A percentile compares a stretch with the other conserved stretches of the same genome.
These are phyloP conservation scores for Celastrina argiolus DNA, from an alignment of 2,888 invertebrate species.

Conservation along the genomic window DNA sequence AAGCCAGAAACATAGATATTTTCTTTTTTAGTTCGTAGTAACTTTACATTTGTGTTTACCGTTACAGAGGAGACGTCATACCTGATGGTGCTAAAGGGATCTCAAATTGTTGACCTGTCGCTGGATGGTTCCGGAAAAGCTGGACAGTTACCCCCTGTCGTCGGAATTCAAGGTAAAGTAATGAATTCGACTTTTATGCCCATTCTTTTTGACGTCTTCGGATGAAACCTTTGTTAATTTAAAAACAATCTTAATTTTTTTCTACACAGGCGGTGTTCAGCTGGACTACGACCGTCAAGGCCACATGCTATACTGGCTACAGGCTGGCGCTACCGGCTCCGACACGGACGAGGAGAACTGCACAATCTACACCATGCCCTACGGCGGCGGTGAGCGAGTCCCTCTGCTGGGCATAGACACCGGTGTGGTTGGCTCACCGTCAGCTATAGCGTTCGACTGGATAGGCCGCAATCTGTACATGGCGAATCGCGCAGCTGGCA, in stretches of 20 bases:
- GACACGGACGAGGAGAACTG: slow-evolving; percentile 89
- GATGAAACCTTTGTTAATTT: too few species aligned
- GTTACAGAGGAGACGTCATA: slow-evolving; percentile 88
- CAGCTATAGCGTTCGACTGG: slow-evolving; percentile 97
- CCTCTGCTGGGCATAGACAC: slow-evolving; percentile 88
- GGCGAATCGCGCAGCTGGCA: slow-evolving; percentile 92
- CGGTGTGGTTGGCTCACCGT: slow-evolving; percentile 94
- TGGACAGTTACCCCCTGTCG: slow-evolving; percentile 90
- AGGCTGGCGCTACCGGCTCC: slow-evolving; percentile 71
- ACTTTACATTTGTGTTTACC: neutral
- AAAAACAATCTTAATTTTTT: too few species aligned
- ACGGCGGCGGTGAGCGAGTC: slow-evolving; percentile 86
- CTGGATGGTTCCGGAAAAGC: slow-evolving; percentile 86
- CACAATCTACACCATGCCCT: slow-evolving; percentile 89
- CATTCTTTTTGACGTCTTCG: neutral
- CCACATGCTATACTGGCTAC: slow-evolving; percentile 92
- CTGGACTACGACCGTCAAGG: slow-evolving; percentile 94
- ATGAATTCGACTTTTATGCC: too few species aligned
- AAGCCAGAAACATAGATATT: too few species aligned
- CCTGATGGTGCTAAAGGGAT: slow-evolving; percentile 92
- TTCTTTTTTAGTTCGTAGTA: too few species aligned
- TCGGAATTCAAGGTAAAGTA: slow-evolving; percentile 81
- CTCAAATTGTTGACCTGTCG: slow-evolving; percentile 92
- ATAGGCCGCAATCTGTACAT: slow-evolving; percentile 95
- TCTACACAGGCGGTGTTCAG: slow-evolving; percentile 83